Conservation (phyloP, 2,888 invertebrate genomes). For the Aromia moschata region DNA sequence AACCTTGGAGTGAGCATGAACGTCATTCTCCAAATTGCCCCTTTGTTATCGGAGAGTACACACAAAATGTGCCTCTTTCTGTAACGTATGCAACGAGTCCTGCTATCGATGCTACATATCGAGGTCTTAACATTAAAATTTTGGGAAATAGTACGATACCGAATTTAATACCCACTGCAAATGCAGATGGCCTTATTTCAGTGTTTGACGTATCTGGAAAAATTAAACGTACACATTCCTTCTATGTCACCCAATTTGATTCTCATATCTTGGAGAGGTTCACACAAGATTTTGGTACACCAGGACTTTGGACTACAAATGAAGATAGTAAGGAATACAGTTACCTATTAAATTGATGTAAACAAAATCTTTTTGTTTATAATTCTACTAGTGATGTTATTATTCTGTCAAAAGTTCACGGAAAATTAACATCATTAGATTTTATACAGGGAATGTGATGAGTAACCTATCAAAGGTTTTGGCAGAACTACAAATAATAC, state of each 20-base stretch:
- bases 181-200: conserved; percentile 73
- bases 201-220: conserved; percentile 87
- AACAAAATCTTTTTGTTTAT: no score
- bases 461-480: no score
- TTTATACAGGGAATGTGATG: no score
- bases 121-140: conserved; percentile 44
- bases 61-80: conserved; percentile 92
- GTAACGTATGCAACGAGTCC: conserved; percentile 86
- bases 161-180: conserved; percentile 67
- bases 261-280: conserved; percentile 60
- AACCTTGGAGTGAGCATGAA: conserved; percentile 97
- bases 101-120: conserved; percentile 65
- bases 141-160: conserved; percentile 58
- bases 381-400: no score
- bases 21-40: conserved; percentile 93
- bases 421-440: no score
- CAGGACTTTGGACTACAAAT: conserved; percentile 52
- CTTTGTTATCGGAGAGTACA: conserved; percentile 93
- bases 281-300: conserved; percentile 60
- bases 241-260: conserved; percentile 63
- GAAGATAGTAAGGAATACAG: conserved; percentile 56
- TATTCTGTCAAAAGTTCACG: no score
- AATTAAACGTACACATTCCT: conserved; percentile 74
- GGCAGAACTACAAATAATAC: no score
- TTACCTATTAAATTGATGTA: no score